phyloP scores from a whole-genome alignment of 2,113 vertebrate genomes.

The Chlorocebus sabaeus region DNA sequence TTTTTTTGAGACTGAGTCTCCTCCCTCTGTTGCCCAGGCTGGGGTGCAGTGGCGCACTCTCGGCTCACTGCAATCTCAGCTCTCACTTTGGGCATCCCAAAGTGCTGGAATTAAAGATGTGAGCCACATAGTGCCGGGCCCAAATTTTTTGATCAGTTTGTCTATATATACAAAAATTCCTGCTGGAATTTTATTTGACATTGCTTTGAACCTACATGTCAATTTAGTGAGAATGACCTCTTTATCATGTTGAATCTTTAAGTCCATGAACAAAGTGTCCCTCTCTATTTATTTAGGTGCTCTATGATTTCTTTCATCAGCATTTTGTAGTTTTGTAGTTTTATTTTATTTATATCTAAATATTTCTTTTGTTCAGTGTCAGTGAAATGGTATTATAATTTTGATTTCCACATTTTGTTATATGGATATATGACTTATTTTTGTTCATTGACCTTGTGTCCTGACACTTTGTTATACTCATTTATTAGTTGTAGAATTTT shows the following conservation, averaged over 20 bases:
- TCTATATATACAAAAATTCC: neutral
- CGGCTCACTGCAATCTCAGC: too few species aligned
- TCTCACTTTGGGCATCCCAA: too few species aligned
- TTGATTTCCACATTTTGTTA: neutral
- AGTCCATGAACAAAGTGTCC: neutral
- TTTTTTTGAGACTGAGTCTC: too few species aligned
- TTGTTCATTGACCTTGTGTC: neutral
- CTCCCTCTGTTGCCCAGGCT: too few species aligned
- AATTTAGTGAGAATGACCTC: neutral
- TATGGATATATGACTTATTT: neutral
- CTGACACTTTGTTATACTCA: neutral
- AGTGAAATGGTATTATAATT: neutral
- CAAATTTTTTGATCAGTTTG: neutral
- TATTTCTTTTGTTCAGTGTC: neutral
- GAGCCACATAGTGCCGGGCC: too few species aligned
- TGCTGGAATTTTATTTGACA: neutral
- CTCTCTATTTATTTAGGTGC: neutral
- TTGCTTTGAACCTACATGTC: neutral
- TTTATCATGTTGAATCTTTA: neutral
- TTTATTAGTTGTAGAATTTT: neutral
- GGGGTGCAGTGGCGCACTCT: too few species aligned
- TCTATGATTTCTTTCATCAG: neutral
- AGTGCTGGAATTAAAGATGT: too few species aligned
- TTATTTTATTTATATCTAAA: neutral
- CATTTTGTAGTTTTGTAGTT: neutral